Percentiles rank a stretch among this genome's conserved stretches.
Conservation (phyloP, 64 coral and sea anemone species). For the Stylophora pistillata region DNA sequence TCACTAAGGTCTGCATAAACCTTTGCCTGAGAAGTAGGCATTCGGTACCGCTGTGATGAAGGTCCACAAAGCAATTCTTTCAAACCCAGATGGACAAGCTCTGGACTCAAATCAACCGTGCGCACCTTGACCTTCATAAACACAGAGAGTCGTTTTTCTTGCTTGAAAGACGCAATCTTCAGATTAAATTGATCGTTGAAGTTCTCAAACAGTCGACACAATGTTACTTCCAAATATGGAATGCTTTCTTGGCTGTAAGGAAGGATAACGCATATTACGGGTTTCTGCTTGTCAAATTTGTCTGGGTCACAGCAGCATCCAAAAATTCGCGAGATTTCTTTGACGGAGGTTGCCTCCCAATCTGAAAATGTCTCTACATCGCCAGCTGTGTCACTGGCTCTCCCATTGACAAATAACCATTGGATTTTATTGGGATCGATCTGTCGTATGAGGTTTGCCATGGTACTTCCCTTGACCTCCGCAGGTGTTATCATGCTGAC, state of each 20-base stretch:
- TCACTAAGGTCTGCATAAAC: constrained; percentile 16
- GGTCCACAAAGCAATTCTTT: constrained; percentile 27
- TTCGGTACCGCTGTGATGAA: constrained; percentile 19
- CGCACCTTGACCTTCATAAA: constrained; percentile 1
- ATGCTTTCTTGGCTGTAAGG: constrained; percentile 28
- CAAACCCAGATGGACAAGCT: constrained; percentile 43
- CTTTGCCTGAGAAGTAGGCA: constrained; percentile 77
- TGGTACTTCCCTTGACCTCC: constrained; percentile 36
- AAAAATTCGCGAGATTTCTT: constrained; percentile 69
- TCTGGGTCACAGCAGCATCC: constrained; percentile 79
- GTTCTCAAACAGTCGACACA: constrained; percentile 62
- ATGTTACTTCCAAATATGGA: constrained; percentile 46
- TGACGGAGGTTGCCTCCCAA: constrained; percentile 66
- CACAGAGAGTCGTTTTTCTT: neutral
- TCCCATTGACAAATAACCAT: constrained; percentile 86
- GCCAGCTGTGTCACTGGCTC: constrained; percentile 52
- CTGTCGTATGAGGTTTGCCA: constrained; percentile 38
- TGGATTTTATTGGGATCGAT: constrained; percentile 62
- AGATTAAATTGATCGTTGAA: constrained; percentile 57
- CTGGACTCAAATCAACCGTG: constrained; percentile 45
- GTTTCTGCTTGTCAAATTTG: constrained; percentile 73
- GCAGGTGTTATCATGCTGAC: constrained; percentile 69
- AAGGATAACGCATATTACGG: constrained; percentile 64
- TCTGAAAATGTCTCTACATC: constrained; percentile 22
- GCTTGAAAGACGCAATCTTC: constrained; percentile 33